Conservation (phyloP, 2,888 invertebrate genomes). For the Biston betularia region DNA sequence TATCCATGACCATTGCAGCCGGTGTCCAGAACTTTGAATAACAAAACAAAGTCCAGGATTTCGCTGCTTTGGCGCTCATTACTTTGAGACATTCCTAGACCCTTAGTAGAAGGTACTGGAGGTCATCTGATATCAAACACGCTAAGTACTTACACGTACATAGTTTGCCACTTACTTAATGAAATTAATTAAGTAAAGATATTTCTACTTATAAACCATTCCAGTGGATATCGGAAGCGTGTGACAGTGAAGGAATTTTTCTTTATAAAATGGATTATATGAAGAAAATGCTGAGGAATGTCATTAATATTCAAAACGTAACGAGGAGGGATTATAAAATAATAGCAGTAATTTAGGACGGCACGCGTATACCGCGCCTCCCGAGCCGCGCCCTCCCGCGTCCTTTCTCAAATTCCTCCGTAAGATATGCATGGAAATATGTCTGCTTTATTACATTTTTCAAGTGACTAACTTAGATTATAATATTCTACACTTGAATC, state of each 20-base stretch:
- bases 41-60: no score
- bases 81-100: no score
- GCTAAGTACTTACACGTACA: neutral
- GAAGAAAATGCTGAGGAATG: constrained; percentile 78
- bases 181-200: neutral
- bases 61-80: no score
- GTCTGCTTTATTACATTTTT: constrained; percentile 83
- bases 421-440: constrained; percentile 84
- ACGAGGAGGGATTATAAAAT: constrained; percentile 85
- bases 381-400: constrained; percentile 52
- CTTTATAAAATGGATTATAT: constrained; percentile 70
- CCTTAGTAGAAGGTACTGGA: no score
- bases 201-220: constrained; percentile 24
- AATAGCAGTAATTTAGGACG: constrained; percentile 85
- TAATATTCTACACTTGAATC: constrained; percentile 50
- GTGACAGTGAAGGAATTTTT: constrained; percentile 73
- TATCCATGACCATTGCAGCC: neutral
- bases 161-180: no score
- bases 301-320: constrained; percentile 85
- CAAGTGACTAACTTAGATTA: constrained; percentile 64
- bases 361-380: constrained; percentile 64
- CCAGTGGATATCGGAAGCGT: constrained; percentile 54
- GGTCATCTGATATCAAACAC: no score
- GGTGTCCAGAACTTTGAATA: no score
- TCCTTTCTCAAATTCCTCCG: constrained; percentile 75